Percentiles rank a stretch among this genome's conserved stretches.
These are phyloP conservation scores for Drosophila picticornis DNA, from an alignment of 2,888 invertebrate genomes.

Conservation along the genomic window DNA sequence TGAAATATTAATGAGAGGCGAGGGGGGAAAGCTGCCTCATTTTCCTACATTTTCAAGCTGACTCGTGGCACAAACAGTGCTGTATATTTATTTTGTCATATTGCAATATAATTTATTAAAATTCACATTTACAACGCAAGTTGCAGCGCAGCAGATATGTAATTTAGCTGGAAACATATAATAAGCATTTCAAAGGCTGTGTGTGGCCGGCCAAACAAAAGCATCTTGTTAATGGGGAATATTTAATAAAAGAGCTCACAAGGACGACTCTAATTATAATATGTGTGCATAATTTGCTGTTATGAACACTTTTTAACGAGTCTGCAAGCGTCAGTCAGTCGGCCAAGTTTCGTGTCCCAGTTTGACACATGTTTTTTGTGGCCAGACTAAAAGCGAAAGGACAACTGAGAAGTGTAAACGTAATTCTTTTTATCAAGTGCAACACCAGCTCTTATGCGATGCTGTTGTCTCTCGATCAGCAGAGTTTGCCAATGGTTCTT, in stretches of 20 bases:
- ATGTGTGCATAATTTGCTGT: conserved; percentile 26
- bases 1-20: conserved; percentile 65
- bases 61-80: conserved; percentile 6
- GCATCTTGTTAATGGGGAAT: conserved; percentile 71
- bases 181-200: conserved; percentile 10
- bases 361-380: background rate
- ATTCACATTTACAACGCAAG: conserved; percentile 65
- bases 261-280: conserved; percentile 48
- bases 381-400: background rate
- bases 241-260: conserved; percentile 68
- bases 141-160: conserved; percentile 12
- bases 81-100: conserved; percentile 62
- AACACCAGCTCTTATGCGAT: too few species aligned
- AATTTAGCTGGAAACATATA: background rate
- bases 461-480: too few species aligned
- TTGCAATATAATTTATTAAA: conserved; percentile 76
- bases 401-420: background rate
- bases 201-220: conserved; percentile 43
- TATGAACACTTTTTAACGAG: background rate
- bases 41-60: conserved; percentile 4
- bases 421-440: background rate
- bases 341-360: background rate
- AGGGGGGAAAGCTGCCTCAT: conserved; percentile 17
- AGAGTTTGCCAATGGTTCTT: too few species aligned
- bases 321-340: background rate